Percentiles rank a stretch among this genome's conserved stretches.
phyloP scores from a whole-genome alignment of 2,888 invertebrate genomes.

The Nomada ruficornis region DNA sequence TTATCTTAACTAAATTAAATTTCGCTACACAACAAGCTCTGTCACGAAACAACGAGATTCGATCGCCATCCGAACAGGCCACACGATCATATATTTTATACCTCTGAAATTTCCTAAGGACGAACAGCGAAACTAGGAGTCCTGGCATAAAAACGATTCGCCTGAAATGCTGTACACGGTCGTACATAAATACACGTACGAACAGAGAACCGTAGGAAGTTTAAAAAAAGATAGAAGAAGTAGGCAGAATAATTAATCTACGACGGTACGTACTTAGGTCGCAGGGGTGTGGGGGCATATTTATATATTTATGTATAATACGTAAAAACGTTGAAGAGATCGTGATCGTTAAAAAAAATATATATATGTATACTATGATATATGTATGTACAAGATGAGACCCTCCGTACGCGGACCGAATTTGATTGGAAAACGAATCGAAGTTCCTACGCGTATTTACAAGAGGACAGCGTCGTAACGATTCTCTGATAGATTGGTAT shows the following conservation, averaged over 20 bases:
- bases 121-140: slow-evolving; percentile 8
- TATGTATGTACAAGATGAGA: slow-evolving; percentile 63
- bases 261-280: slow-evolving; percentile 35
- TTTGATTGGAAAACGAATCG: slow-evolving; percentile 42
- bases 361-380: slow-evolving; percentile 61
- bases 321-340: slow-evolving; percentile 65
- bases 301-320: slow-evolving; percentile 40
- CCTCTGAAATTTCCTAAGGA: too few relatives aligned
- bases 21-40: not conserved
- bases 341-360: slow-evolving; percentile 70
- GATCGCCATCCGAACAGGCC: too few relatives aligned
- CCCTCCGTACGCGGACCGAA: slow-evolving; percentile 44
- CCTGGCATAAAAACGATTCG: not conserved
- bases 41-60: too few relatives aligned
- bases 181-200: not conserved
- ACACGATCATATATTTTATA: too few relatives aligned
- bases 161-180: not conserved
- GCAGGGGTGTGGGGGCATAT: slow-evolving; percentile 18
- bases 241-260: slow-evolving; percentile 7
- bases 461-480: slow-evolving; percentile 4
- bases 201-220: not conserved
- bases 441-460: slow-evolving; percentile 47
- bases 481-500: not conserved
- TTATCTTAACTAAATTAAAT: not conserved
- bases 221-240: not conserved